A percentile compares a stretch with the other conserved stretches of the same genome.
Conservation (phyloP, 1,140 invertebrate species). For the Drosophila ogumai region DNA sequence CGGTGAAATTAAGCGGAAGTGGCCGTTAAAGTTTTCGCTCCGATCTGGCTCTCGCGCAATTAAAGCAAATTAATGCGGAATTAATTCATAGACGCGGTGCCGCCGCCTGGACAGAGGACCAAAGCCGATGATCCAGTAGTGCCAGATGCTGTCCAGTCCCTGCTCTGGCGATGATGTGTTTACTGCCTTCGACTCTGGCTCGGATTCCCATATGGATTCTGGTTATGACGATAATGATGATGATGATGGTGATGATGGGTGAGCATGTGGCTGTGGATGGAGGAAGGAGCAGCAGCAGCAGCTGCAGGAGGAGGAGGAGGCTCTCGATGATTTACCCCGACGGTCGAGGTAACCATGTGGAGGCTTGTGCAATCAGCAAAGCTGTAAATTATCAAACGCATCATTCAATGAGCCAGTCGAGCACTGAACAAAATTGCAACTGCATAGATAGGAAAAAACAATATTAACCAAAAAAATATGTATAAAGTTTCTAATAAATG, state of each 20-base stretch:
- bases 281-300: background rate
- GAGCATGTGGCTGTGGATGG: background rate
- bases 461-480: background rate
- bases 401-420: conserved; percentile 49
- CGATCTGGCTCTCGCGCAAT: conserved; percentile 44
- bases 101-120: background rate
- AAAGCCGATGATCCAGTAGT: conserved; percentile 12
- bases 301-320: background rate
- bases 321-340: conserved; percentile 4
- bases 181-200: conserved; percentile 6
- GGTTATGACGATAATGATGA: conserved; percentile 14
- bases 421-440: conserved; percentile 7
- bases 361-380: conserved; percentile 67
- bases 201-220: conserved; percentile 3
- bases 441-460: background rate
- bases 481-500: background rate
- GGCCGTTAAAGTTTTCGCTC: conserved; percentile 60
- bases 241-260: conserved; percentile 16
- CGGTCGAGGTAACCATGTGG: conserved; percentile 42
- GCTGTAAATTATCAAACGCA: conserved; percentile 78
- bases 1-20: conserved; percentile 75
- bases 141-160: background rate
- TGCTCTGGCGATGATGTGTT: conserved; percentile 32
- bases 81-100: conserved; percentile 40
- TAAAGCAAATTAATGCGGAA: conserved; percentile 77